Base-by-base conservation (phyloP, 2,113 vertebrate species). In the Sclerurus mexicanus region DNA sequence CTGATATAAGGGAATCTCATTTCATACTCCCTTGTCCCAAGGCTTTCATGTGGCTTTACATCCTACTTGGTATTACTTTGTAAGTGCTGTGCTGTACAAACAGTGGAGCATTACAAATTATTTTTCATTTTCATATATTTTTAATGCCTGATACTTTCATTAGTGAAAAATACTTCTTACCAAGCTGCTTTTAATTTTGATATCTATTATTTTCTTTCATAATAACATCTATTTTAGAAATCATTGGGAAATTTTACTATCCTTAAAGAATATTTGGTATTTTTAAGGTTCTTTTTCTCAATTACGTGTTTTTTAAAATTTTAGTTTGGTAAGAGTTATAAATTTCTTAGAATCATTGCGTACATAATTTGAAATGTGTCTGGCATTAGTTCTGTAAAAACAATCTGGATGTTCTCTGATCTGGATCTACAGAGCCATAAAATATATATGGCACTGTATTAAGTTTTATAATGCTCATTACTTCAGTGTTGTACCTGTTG, bases 401-500 rank as follows among this genome's bases (percentile, higher is more conserved):
- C 96, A 95, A 89, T 96, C 92, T 93, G 92, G 71, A 92, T 96
- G 92, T 87, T 91, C 95, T 97, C 80, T 96, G 93, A 93, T 96
- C 88, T 96, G 77, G 85, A 92, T 96, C 94, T 94, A 49, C 71
- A 80, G 58, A 88, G 71, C 85, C 74, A 80, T 97, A 96, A 96
- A 97, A 92, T 95, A 95, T 96, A 94, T 96, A 93, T 55, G 63
- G 86, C 84, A 85, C 74, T 60, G 71, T 94, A 85, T 95, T 96
- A 97, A 96, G 94, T 96, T 97, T 97, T 97, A 97, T 92, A 95
- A 89, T 93, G 63, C 90, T 96, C 92, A 92, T 97, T 97, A 96
- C 90, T 94, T 95, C 84, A 44, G 0, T 74, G 67, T 84, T 94
- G 73, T 96, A 97, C 93, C 94, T 96, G 96, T 96, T 97, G 93